These are phyloP conservation scores for Calycopis cecrops DNA, from an alignment of 1,140 invertebrate genomes.

Conservation along the genomic window DNA sequence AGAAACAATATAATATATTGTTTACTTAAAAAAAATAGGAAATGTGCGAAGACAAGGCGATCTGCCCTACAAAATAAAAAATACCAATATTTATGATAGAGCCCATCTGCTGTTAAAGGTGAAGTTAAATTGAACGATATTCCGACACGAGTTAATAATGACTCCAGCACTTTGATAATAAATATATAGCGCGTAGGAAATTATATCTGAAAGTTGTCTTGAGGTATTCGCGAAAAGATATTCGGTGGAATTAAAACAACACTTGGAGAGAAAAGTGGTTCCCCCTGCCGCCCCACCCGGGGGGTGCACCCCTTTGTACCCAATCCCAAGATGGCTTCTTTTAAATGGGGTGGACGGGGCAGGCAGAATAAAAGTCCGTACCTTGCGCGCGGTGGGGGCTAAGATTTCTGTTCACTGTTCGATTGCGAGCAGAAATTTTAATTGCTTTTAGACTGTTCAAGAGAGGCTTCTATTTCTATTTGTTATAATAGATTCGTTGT, in stretches of 20 bases:
- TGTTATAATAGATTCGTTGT: no score
- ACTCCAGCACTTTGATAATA: no score
- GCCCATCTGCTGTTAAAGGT: no score
- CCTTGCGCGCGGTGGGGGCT: constrained; percentile 51
- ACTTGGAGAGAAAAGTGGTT: constrained; percentile 64
- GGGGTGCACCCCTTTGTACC: constrained; percentile 34
- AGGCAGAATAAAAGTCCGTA: constrained; percentile 67
- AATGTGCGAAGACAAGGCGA: no score
- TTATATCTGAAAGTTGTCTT: constrained; percentile 67
- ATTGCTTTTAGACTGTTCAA: constrained; percentile 20
- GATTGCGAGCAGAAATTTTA: constrained; percentile 30
- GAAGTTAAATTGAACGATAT: no score
- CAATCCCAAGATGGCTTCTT: constrained; percentile 69
- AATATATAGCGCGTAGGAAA: constrained; percentile 45
- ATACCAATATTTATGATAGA: no score
- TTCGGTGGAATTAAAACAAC: constrained; percentile 73
- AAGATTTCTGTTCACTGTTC: constrained; percentile 23
- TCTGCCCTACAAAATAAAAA: no score
- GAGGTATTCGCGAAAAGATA: constrained; percentile 73
- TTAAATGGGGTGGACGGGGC: constrained; percentile 66
- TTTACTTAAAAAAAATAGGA: no score
- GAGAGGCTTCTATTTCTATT: constrained; percentile 1
- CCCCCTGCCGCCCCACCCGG: constrained; percentile 35
- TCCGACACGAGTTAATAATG: no score
- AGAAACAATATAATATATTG: no score